Conservation (phyloP, 2,888 invertebrate species). For the Drosophila macrospina region DNA sequence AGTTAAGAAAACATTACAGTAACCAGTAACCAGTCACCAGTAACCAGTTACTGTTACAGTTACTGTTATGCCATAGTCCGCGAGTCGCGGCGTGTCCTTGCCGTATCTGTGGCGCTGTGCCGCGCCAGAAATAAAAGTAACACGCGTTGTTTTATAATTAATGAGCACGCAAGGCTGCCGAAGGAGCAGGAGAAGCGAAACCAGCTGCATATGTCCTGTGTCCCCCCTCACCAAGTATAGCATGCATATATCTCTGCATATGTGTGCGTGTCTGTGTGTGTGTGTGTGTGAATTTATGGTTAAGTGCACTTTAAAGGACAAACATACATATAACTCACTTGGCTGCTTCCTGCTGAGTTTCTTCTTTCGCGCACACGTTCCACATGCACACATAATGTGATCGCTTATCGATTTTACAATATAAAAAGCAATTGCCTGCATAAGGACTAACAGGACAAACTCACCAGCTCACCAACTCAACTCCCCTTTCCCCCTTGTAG, state of each 20-base stretch:
- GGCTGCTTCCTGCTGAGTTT: constrained; percentile 67
- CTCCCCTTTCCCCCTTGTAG: background rate
- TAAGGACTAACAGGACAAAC: constrained; percentile 35
- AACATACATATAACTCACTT: constrained; percentile 76
- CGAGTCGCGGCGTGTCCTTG: constrained; percentile 14
- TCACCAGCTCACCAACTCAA: too few relatives aligned
- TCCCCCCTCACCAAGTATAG: constrained; percentile 3
- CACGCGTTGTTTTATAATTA: constrained; percentile 80
- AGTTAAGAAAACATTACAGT: constrained; percentile 78
- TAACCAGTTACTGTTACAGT: constrained; percentile 49
- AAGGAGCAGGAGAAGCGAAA: constrained; percentile 9
- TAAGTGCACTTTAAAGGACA: constrained; percentile 81
- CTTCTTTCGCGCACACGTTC: constrained; percentile 46
- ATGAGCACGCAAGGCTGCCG: constrained; percentile 74
- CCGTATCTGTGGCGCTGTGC: constrained; percentile 36
- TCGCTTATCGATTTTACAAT: constrained; percentile 82
- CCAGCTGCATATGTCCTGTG: constrained; percentile 50
- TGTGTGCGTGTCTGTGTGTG: constrained; percentile 27
- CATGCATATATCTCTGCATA: background rate
- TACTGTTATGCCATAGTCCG: constrained; percentile 55
- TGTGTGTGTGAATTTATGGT: constrained; percentile 72
- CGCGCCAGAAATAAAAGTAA: constrained; percentile 67
- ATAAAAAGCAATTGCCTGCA: constrained; percentile 82
- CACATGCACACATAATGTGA: constrained; percentile 74
- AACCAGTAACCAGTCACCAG: constrained; percentile 57